A percentile compares a stretch with the other conserved stretches of the same genome.
These are phyloP conservation scores for Drosophila leontia DNA, from an alignment of 1,140 invertebrate species.

Conservation along the genomic window DNA sequence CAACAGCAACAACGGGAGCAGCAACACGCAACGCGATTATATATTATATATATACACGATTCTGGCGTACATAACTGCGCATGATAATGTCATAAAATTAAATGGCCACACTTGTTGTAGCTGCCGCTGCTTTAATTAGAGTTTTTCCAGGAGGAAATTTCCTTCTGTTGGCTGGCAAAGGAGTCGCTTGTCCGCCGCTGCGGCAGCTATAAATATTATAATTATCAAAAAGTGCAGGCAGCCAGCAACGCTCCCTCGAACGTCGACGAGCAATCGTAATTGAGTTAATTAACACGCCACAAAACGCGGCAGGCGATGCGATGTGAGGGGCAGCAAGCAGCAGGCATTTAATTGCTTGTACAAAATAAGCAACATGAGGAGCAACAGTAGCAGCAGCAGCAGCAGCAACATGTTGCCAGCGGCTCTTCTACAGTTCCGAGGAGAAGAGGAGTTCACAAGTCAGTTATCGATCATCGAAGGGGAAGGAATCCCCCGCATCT, in stretches of 20 bases:
- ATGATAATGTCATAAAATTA: slow-evolving; percentile 84
- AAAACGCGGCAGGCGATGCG: slow-evolving; percentile 71
- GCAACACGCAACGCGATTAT: slow-evolving; percentile 59
- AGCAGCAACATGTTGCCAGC: slow-evolving; percentile 58
- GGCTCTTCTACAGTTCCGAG: not conserved
- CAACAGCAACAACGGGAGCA: slow-evolving; percentile 2
- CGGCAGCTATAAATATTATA: slow-evolving; percentile 79
- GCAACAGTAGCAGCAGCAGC: slow-evolving; percentile 1
- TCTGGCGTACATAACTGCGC: slow-evolving; percentile 69
- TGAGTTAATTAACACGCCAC: slow-evolving; percentile 83
- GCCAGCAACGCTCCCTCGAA: slow-evolving; percentile 30
- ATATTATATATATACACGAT: slow-evolving; percentile 29
- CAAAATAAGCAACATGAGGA: slow-evolving; percentile 64
- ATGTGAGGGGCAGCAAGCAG: slow-evolving; percentile 30
- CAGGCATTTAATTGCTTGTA: slow-evolving; percentile 79
- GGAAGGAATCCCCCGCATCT: slow-evolving; percentile 3
- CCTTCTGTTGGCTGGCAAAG: slow-evolving; percentile 43
- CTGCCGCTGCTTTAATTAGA: slow-evolving; percentile 71
- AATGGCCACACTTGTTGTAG: slow-evolving; percentile 76
- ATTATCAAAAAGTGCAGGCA: slow-evolving; percentile 73
- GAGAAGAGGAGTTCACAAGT: slow-evolving; percentile 2
- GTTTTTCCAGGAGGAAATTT: slow-evolving; percentile 78
- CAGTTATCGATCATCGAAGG: slow-evolving; percentile 18
- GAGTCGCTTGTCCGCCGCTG: slow-evolving; percentile 24
- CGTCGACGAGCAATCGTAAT: slow-evolving; percentile 76